Percentiles rank a stretch among this genome's conserved stretches.
These are phyloP conservation scores for Rhopalosiphum nymphaeae DNA, from an alignment of 2,888 invertebrate species.

Conservation along the genomic window DNA sequence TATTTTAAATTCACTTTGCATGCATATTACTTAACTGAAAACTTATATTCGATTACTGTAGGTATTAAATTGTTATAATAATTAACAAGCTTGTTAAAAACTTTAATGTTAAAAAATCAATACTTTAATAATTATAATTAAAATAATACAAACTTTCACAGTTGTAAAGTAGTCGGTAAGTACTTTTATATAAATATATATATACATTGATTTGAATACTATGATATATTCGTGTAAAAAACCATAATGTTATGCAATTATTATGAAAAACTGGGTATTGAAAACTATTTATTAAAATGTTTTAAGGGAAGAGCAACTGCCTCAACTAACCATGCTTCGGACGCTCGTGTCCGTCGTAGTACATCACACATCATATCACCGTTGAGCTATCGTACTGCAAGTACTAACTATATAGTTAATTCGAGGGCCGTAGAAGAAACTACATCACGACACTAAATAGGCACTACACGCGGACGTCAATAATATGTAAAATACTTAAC, in stretches of 20 bases:
- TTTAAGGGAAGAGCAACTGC: neutral
- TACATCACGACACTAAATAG: neutral
- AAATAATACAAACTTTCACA: neutral
- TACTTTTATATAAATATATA: too few relatives aligned
- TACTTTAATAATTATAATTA: neutral
- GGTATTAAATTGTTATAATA: neutral
- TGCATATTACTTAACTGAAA: neutral
- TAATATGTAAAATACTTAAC: conserved; percentile 19
- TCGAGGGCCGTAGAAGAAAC: neutral
- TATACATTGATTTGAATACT: neutral
- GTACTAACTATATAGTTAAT: neutral
- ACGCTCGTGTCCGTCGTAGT: neutral
- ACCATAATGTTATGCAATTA: neutral
- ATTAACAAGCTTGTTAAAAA: neutral
- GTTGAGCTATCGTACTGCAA: neutral
- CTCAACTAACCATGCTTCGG: neutral
- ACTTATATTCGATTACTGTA: neutral
- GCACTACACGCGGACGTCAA: neutral
- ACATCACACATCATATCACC: neutral
- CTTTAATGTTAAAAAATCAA: neutral
- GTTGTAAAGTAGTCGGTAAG: too few relatives aligned
- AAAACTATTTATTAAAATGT: neutral
- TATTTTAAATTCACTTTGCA: neutral
- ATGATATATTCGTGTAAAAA: neutral
- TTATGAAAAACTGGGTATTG: neutral